These are phyloP conservation scores for Apostichopus parvimensis DNA, from an alignment of 35 echinoderm and acorn worm genomes.

Conservation along the genomic window DNA sequence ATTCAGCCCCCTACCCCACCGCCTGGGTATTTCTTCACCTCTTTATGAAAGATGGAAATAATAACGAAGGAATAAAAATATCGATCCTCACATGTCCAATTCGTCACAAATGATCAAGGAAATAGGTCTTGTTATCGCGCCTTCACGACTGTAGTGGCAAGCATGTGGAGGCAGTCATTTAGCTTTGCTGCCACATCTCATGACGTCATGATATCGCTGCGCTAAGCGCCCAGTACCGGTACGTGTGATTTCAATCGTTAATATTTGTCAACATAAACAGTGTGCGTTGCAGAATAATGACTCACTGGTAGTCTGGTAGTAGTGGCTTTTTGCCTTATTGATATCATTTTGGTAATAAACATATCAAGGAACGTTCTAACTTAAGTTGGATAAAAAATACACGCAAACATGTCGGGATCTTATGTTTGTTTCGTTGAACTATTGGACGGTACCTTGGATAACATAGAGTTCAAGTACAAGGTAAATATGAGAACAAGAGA, in stretches of 20 bases:
- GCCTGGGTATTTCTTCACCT: too few species aligned
- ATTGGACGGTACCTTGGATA: constrained; percentile 20
- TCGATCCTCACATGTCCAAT: too few species aligned
- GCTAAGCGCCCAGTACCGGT: neutral
- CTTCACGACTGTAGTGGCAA: too few species aligned
- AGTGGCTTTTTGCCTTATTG: neutral
- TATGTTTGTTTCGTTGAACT: constrained; percentile 37
- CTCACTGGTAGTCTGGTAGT: neutral
- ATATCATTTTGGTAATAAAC: neutral
- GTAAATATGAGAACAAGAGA: neutral
- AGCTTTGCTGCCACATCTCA: too few species aligned
- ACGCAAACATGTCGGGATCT: constrained; percentile 21
- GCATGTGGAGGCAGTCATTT: too few species aligned
- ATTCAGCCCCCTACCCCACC: too few species aligned
- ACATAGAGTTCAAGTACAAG: constrained; percentile 43
- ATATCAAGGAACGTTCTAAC: neutral
- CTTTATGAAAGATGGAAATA: too few species aligned
- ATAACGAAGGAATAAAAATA: too few species aligned
- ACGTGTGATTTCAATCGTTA: neutral
- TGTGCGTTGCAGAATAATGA: neutral
- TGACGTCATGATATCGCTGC: neutral
- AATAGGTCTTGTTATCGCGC: too few species aligned
- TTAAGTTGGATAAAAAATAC: constrained; percentile 10
- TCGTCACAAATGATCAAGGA: too few species aligned
- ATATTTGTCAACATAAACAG: neutral